A percentile compares a stretch with the other conserved stretches of the same genome.
Evolutionary conservation across 92 coral and sea anemone genomes (phyloP).

Genomic region (Desmophyllum pertusum): DNA sequence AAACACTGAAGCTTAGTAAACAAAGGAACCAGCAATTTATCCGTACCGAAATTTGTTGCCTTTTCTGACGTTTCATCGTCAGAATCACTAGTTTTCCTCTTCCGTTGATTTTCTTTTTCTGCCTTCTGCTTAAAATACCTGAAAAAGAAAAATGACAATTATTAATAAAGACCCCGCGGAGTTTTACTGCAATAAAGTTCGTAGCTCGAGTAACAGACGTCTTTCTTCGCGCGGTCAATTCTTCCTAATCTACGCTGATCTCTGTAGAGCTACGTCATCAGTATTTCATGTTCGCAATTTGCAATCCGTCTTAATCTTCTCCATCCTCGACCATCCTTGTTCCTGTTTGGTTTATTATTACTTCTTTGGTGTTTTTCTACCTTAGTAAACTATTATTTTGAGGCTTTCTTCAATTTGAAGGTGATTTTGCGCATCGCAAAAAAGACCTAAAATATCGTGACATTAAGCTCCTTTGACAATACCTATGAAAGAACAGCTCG

Average conservation of each 20-base stretch:
- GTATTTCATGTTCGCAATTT: no score
- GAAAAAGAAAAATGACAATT: neutral
- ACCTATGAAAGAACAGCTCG: slow-evolving; percentile 92
- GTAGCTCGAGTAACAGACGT: neutral
- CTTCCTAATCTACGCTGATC: neutral
- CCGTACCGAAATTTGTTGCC: slow-evolving; percentile 17
- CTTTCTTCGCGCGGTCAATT: neutral
- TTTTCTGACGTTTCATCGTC: slow-evolving; percentile 47
- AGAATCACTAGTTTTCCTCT: slow-evolving; percentile 32
- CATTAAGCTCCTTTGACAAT: neutral
- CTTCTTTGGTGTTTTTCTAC: no score
- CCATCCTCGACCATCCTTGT: no score
- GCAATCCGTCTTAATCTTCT: no score
- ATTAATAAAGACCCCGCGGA: neutral
- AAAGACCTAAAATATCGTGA: no score
- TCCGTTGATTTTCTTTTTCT: slow-evolving; percentile 52
- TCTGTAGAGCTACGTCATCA: no score
- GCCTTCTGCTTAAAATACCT: slow-evolving; percentile 89
- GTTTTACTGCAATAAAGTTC: neutral
- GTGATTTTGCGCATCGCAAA: no score
- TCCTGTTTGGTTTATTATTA: no score
- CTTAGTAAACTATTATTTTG: no score
- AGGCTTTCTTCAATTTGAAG: no score
- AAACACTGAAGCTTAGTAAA: neutral
- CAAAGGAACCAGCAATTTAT: neutral